Base-by-base conservation (phyloP, 2,113 vertebrate species). In the Eretmochelys imbricata region DNA sequence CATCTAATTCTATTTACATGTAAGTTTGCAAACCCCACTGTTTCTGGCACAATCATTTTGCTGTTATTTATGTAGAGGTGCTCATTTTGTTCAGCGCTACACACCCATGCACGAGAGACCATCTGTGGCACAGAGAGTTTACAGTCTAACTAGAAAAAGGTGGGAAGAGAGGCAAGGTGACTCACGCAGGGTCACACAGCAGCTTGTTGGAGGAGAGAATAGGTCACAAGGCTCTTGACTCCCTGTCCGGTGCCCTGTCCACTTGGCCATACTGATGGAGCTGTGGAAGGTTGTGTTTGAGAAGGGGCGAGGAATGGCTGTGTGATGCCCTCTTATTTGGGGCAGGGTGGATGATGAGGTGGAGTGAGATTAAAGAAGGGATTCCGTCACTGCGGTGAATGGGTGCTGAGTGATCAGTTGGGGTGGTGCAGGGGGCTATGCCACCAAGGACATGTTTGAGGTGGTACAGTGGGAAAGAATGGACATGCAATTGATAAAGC, bases 1-100 rank as follows among this genome's bases (percentile, higher is more conserved):
- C 12, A 25, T 91, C 93, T 93, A 38, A 88, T 96, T 97, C 93
- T 76, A 86, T 88, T 84, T 81, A 93, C 84, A 91, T 65, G 94
- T 91, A 94, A 84, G 89, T 54, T 55, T 87, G 50, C 48, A 89
- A 96, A 85, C 65, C 82, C 54, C 35, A 59, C 79, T 89, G 89
- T 94, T 82, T 95, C 55, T 46, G 81, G 82, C 24, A 19, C 80
- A 95, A 91, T 85, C 1, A 75, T 81, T 93, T 76, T 25, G 38
- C 93, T 1, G 4, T 84, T 84, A 46, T 87, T 91, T 96, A 95
- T 94, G 89, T 95, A 85, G 88, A 72, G 29, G 49, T 22, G 84
- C 81, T 14, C 1, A 0, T 83, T 86, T 78, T 1, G 75, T 35
- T 57, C 65, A 2, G 10, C 8, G 59, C 46, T 0, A 0, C 0